phyloP scores from a whole-genome alignment of 35 echinoderm and acorn worm genomes.

The Apostichopus japonicus region DNA sequence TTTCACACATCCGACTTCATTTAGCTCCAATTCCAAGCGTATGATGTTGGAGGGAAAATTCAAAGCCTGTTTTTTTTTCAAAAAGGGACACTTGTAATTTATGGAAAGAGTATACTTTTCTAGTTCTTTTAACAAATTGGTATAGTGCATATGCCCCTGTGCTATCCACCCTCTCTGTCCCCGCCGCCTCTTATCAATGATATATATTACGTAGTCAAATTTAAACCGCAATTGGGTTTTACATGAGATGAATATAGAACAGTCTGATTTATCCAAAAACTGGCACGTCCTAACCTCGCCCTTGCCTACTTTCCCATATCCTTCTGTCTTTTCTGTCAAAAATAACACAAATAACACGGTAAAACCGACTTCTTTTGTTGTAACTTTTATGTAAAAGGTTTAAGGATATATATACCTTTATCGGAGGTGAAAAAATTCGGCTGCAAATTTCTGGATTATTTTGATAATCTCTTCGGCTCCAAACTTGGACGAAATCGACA shows the following conservation, averaged over 20 bases:
- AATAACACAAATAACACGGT: neutral
- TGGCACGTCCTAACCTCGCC: too few relatives aligned
- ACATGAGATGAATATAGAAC: too few relatives aligned
- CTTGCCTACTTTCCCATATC: too few relatives aligned
- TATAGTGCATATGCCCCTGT: neutral
- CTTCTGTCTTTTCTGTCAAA: neutral
- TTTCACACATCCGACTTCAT: conserved; percentile 25
- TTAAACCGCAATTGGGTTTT: too few relatives aligned
- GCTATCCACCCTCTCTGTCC: too few relatives aligned
- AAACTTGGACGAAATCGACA: neutral
- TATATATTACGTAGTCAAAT: too few relatives aligned
- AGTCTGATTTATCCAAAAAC: too few relatives aligned
- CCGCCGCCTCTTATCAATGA: too few relatives aligned
- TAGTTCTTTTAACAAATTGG: neutral
- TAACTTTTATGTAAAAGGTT: too few relatives aligned
- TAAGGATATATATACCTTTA: neutral
- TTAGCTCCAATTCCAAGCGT: neutral
- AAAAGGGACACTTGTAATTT: neutral
- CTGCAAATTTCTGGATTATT: neutral
- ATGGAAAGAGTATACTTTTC: neutral
- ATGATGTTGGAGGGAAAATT: neutral
- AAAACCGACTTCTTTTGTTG: neutral
- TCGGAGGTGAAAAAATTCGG: conserved; percentile 11
- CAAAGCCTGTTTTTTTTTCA: neutral
- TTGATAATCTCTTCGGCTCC: neutral